Evolutionary conservation across 2,797 vertebrate species (phyloP), one percentile per base, ranked within the genome.

Genomic region (Anguilla megastoma): DNA sequence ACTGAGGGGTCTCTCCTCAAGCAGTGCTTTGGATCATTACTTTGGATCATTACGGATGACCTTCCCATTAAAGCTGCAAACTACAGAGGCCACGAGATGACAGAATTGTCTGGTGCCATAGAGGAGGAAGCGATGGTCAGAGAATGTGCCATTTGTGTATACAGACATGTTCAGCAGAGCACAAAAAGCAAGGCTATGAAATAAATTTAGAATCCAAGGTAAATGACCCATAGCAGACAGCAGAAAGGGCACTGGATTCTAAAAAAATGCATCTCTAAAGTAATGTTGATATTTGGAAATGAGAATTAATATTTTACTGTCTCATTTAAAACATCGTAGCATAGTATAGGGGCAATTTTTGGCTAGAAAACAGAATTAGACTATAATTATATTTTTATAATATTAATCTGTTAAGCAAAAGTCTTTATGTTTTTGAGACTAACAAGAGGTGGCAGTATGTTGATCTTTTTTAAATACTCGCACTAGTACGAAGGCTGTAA

Each of bases 401-500:
- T 33, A 30, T 30, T 69, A 69, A 69, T 69, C 12, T 74, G 4
- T 4, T 14, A 74, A 14, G 10, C 8, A 30, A 30, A 74, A 30
- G 14, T 27, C 24, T 6, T 63, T 69, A 6, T n/a, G 27, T 69
- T 69, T 69, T 69, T 16, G 33, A 79, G 74, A 79, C 36, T 21
- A 24, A 45, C 41, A 71, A 27, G 45, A 79, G 5, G 33, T 8
- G 10, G 1, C 41, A 27, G 60, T 41, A 54, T 1, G 52, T 24
- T 33, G 5, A 58, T 21, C 30, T 5, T 52, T 56, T 36, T 41
- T 58, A 48, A 24, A 9, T 27, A 30, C 12, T 12, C 21, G 50
- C 66, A 30, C 79, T 21, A 33, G 85, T 54, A 58, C n/a, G 48
- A 41, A 33, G 18, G 16, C 48, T 71, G 66, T 79, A 88, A 85